Evolutionary conservation across 2,888 invertebrate genomes (phyloP).

Genomic region (Gnatocerus cornutus): DNA sequence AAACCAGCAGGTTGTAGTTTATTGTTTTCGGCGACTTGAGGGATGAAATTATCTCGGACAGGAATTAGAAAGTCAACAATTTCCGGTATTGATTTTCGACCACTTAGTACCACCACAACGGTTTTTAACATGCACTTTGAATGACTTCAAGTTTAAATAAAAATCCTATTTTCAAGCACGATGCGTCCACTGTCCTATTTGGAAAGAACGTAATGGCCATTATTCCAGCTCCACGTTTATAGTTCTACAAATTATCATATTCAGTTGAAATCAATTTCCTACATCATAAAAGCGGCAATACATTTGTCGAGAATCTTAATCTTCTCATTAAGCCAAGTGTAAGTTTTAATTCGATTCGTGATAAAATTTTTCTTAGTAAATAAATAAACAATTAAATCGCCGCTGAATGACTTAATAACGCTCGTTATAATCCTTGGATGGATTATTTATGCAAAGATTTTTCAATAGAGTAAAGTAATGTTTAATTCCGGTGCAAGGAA

Average conservation of each 20-base stretch:
- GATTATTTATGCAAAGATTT: conserved; percentile 19
- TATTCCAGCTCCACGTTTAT: conserved; percentile 8
- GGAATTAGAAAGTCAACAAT: background rate
- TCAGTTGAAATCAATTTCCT: conserved; percentile 28
- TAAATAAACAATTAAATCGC: conserved; percentile 22
- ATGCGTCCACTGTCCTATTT: conserved; percentile 13
- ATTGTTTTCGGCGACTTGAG: conserved; percentile 25
- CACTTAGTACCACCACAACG: too few species aligned
- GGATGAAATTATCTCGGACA: conserved; percentile 29
- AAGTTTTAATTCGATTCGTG: conserved; percentile 11
- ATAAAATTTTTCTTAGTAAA: conserved; percentile 21
- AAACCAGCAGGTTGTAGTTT: conserved; percentile 33
- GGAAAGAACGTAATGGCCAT: conserved; percentile 10
- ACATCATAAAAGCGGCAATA: conserved; percentile 13
- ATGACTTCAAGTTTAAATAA: conserved; percentile 16
- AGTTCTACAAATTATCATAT: conserved; percentile 1
- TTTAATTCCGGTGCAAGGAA: conserved; percentile 36
- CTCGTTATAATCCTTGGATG: background rate
- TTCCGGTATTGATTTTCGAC: too few species aligned
- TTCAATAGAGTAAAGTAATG: conserved; percentile 6
- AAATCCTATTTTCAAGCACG: conserved; percentile 18
- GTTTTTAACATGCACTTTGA: too few species aligned
- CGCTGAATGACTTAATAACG: conserved; percentile 15
- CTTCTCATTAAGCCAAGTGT: conserved; percentile 24
- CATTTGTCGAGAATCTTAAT: conserved; percentile 26